phyloP scores from a whole-genome alignment of 2,113 vertebrate genomes.

The Hypocryptadius cinnamomeus region DNA sequence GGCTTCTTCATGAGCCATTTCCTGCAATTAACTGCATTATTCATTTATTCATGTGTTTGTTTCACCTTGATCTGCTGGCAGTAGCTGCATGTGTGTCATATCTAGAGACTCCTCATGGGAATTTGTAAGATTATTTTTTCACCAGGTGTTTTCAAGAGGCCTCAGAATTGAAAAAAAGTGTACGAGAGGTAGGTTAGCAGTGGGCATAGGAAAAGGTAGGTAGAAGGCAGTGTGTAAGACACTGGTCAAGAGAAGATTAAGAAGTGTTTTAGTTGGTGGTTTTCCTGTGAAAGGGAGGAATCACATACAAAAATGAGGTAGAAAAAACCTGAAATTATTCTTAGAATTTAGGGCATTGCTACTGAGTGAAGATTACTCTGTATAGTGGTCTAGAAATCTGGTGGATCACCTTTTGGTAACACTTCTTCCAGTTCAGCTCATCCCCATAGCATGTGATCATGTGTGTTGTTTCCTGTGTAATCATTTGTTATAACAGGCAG shows the following conservation, averaged over 20 bases:
- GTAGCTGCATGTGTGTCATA: background rate
- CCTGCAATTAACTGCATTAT: background rate
- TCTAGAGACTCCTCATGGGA: background rate
- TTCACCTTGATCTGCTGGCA: background rate
- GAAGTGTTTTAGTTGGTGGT: background rate
- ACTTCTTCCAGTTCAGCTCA: background rate
- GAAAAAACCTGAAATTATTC: background rate
- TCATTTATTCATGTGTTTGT: background rate
- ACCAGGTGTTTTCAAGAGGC: background rate
- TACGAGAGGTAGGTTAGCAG: background rate
- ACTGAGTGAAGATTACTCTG: background rate
- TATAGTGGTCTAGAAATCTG: background rate
- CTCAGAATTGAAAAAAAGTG: background rate
- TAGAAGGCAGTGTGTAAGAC: background rate
- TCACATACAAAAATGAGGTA: background rate
- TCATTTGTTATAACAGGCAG: background rate
- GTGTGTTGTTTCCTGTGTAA: background rate
- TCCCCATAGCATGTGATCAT: background rate
- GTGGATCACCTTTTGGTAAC: background rate
- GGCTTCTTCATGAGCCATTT: background rate
- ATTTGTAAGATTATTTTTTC: background rate
- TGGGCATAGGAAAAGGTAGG: background rate
- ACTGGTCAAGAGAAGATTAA: background rate
- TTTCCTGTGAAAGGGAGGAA: background rate
- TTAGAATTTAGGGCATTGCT: slow-evolving; percentile 16